These are phyloP conservation scores for Montipora capricornis DNA, from an alignment of 64 coral and sea anemone species.

Conservation along the genomic window DNA sequence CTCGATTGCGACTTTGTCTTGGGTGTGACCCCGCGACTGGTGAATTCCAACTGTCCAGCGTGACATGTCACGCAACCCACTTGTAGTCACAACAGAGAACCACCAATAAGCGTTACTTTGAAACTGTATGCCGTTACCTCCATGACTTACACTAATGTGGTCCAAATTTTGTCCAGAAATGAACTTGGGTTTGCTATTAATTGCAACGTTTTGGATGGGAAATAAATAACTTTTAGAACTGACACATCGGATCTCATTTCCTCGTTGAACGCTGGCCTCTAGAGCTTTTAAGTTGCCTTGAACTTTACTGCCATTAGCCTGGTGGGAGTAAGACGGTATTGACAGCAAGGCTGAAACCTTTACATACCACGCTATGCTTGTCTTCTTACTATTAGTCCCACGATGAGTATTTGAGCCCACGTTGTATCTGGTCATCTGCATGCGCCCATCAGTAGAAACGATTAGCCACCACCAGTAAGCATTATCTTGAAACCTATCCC, in stretches of 20 bases:
- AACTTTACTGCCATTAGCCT: constrained; percentile 35
- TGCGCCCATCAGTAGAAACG: constrained; percentile 70
- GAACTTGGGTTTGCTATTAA: background rate
- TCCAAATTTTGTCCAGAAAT: constrained; percentile 77
- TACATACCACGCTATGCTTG: constrained; percentile 76
- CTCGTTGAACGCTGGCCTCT: constrained; percentile 49
- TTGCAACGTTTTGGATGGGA: constrained; percentile 74
- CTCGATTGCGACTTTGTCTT: constrained; percentile 63
- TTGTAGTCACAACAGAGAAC: constrained; percentile 76
- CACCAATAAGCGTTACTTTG: constrained; percentile 85
- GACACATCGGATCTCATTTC: constrained; percentile 75
- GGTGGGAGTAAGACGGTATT: constrained; percentile 60
- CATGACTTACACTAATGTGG: constrained; percentile 59
- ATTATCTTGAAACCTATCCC: constrained; percentile 80
- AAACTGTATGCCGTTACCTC: constrained; percentile 24
- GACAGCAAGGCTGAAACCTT: constrained; percentile 9
- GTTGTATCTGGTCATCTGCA: constrained; percentile 81
- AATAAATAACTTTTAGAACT: constrained; percentile 35
- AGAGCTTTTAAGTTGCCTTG: constrained; percentile 48
- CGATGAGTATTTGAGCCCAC: constrained; percentile 76
- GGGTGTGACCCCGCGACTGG: constrained; percentile 71
- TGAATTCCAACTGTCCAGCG: constrained; percentile 87
- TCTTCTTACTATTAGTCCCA: constrained; percentile 33
- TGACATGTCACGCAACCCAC: constrained; percentile 95
- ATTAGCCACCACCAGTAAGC: constrained; percentile 92